phyloP scores from a whole-genome alignment of 2,113 vertebrate genomes.

The Microtus richardsoni region DNA sequence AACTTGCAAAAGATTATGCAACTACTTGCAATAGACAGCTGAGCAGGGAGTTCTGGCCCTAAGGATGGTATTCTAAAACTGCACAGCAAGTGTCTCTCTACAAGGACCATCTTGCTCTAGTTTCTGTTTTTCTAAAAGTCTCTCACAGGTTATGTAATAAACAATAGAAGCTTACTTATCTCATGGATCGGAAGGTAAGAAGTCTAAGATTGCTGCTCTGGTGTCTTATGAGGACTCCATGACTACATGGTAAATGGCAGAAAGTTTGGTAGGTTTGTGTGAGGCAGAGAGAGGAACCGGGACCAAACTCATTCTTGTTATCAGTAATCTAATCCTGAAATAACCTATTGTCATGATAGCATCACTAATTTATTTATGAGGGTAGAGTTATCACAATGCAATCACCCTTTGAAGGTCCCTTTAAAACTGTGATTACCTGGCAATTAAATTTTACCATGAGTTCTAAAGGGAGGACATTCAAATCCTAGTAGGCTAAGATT shows the following conservation, averaged over 20 bases:
- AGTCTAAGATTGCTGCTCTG: not conserved
- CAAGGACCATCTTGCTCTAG: not conserved
- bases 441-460: not conserved
- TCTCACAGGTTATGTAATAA: not conserved
- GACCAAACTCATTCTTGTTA: not conserved
- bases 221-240: not conserved
- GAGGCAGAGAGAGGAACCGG: not conserved
- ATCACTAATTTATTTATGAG: not conserved
- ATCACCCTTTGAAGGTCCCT: not conserved
- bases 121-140: not conserved
- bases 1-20: slow-evolving; percentile 23
- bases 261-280: not conserved
- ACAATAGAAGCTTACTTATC: not conserved
- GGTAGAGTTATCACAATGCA: not conserved
- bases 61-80: not conserved
- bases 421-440: not conserved
- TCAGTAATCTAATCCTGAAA: not conserved
- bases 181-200: not conserved
- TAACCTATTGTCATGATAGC: not conserved
- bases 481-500: not conserved
- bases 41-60: not conserved
- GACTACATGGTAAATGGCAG: not conserved
- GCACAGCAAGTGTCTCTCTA: not conserved
- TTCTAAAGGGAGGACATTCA: not conserved
- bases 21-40: not conserved